A percentile compares a stretch with the other conserved stretches of the same genome.
Conservation (phyloP, 2,113 vertebrate genomes). For the Thinocorus orbignyianus region DNA sequence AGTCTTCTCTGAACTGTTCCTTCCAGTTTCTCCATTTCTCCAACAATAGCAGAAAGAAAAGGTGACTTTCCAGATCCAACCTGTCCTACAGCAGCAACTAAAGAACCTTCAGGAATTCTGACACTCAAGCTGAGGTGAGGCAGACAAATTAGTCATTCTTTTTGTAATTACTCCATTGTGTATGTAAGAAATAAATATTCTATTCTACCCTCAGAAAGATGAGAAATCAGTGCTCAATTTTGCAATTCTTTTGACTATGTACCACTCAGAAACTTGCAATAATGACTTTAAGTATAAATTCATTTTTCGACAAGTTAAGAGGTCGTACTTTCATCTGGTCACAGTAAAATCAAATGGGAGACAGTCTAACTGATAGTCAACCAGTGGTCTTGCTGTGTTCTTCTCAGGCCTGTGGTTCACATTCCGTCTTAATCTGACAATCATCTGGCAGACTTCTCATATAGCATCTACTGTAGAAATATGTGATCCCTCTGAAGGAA, state of each 20-base stretch:
- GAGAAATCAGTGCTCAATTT: not conserved
- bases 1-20: constrained; percentile 66
- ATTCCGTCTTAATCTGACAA: not conserved
- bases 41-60: constrained; percentile 77
- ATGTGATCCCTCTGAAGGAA: not conserved
- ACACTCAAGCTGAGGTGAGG: constrained; percentile 63
- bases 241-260: not conserved
- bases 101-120: constrained; percentile 64
- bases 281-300: not conserved
- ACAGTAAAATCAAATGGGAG: not conserved
- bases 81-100: constrained; percentile 76
- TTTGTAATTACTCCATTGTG: not conserved
- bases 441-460: not conserved
- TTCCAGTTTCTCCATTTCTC: constrained; percentile 77
- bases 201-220: not conserved
- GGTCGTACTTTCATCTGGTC: not conserved
- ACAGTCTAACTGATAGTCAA: not conserved
- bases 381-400: not conserved
- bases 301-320: not conserved
- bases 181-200: not conserved
- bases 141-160: not conserved
- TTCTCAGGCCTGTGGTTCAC: not conserved
- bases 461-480: not conserved
- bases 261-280: not conserved
- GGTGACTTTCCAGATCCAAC: constrained; percentile 80